phyloP scores from a whole-genome alignment of 2,888 invertebrate genomes.

The Bombyx huttoni region DNA sequence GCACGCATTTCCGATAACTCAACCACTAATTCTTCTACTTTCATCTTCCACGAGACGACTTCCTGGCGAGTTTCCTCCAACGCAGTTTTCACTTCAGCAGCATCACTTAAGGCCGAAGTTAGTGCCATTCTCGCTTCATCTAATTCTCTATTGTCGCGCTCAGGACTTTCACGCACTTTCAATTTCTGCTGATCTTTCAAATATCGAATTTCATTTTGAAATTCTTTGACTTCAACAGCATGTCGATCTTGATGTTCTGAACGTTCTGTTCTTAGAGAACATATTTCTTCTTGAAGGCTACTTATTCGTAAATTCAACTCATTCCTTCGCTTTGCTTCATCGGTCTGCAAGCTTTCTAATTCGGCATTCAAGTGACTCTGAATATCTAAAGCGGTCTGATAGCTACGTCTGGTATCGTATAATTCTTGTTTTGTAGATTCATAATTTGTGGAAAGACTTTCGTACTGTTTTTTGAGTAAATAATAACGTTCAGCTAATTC shows the following conservation, averaged over 20 bases:
- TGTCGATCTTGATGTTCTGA: constrained; percentile 39
- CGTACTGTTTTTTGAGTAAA: constrained; percentile 52
- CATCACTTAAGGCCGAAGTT: constrained; percentile 33
- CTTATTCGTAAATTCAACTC: constrained; percentile 40
- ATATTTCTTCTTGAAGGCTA: constrained; percentile 50
- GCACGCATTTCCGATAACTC: constrained; percentile 46
- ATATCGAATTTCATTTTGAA: constrained; percentile 35
- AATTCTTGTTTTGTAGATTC: constrained; percentile 58
- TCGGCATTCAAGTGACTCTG: constrained; percentile 56
- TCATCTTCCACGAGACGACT: constrained; percentile 40
- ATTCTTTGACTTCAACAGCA: constrained; percentile 36
- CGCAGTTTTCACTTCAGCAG: constrained; percentile 31
- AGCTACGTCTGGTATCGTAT: constrained; percentile 49
- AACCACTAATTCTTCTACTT: constrained; percentile 40
- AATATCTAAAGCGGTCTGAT: constrained; percentile 56
- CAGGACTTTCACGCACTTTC: constrained; percentile 37
- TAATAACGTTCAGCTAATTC: constrained; percentile 54
- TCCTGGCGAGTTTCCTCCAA: constrained; percentile 41
- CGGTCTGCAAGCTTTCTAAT: constrained; percentile 48
- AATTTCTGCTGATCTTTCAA: constrained; percentile 44
- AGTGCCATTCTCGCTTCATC: constrained; percentile 42
- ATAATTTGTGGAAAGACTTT: constrained; percentile 39
- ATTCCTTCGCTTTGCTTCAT: constrained; percentile 33
- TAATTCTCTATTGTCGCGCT: constrained; percentile 41
- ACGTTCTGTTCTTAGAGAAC: constrained; percentile 38